Conservation (phyloP, 2,113 vertebrate genomes). For the Rhinichthys klamathensis region DNA sequence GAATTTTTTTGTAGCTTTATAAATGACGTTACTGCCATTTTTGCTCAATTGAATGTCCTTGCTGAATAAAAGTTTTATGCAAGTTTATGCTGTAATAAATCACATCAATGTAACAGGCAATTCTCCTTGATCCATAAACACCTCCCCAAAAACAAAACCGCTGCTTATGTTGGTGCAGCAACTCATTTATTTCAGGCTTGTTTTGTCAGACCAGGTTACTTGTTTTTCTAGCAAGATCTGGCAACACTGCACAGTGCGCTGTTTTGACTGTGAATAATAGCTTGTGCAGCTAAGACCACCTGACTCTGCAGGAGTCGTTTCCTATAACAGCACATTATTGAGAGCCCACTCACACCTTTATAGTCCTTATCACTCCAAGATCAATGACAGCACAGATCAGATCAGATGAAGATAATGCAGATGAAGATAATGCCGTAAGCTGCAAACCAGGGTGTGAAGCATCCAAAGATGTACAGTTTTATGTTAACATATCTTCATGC, state of each 20-base stretch:
- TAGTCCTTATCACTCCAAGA: slow-evolving; percentile 13
- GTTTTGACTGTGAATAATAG: slow-evolving; percentile 50
- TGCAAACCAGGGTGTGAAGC: neutral
- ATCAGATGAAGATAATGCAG: slow-evolving; percentile 16
- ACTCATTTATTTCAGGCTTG: neutral
- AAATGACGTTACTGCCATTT: neutral
- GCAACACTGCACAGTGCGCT: neutral
- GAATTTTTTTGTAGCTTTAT: neutral
- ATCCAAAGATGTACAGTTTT: neutral
- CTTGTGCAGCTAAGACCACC: slow-evolving; percentile 46
- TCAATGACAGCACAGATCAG: neutral
- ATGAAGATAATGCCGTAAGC: neutral
- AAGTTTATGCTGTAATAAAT: neutral
- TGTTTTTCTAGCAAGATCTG: neutral
- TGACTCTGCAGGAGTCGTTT: slow-evolving; percentile 46
- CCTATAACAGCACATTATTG: slow-evolving; percentile 38
- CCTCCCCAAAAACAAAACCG: neutral
- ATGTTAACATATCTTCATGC: neutral
- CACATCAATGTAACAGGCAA: neutral
- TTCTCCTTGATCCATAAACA: slow-evolving; percentile 4
- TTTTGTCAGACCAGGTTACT: neutral
- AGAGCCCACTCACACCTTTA: slow-evolving; percentile 28
- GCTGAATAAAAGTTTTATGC: too few relatives aligned
- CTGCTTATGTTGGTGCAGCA: neutral
- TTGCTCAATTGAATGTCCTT: neutral